phyloP scores from a whole-genome alignment of 2,797 vertebrate genomes.

The Vespertilio murinus region DNA sequence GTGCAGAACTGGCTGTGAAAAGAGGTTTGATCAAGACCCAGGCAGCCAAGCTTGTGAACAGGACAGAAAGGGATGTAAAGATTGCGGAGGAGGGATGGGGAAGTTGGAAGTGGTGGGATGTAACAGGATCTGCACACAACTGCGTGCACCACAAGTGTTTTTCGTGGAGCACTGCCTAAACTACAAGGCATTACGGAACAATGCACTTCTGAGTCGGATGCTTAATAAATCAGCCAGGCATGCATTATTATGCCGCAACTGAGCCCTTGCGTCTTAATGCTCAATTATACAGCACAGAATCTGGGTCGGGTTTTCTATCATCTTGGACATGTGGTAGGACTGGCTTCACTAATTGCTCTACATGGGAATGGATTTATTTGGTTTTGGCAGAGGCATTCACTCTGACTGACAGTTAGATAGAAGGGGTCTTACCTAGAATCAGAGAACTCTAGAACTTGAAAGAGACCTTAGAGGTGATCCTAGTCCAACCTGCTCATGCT shows the following conservation, averaged over 20 bases:
- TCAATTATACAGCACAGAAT: conserved; percentile 79
- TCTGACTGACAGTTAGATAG: conserved; percentile 61
- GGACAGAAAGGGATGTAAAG: conserved; percentile 12
- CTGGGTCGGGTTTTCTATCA: conserved; percentile 79
- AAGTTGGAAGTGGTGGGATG: conserved; percentile 52
- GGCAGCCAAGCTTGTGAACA: conserved; percentile 8
- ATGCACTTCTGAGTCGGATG: conserved; percentile 59
- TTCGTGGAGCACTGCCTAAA: conserved; percentile 64
- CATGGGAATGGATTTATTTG: conserved; percentile 67
- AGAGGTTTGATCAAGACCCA: not conserved
- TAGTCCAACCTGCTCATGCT: not conserved
- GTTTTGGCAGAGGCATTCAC: conserved; percentile 63
- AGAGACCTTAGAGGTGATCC: not conserved
- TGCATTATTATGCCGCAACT: conserved; percentile 41
- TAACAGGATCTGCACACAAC: conserved; percentile 73
- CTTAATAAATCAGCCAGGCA: conserved; percentile 78
- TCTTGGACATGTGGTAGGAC: conserved; percentile 76
- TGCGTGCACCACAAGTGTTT: conserved; percentile 60
- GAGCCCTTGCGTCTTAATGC: conserved; percentile 72
- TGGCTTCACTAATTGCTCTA: conserved; percentile 78
- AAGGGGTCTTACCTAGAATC: not conserved
- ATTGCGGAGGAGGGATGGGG: conserved; percentile 16
- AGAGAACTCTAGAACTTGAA: not conserved
- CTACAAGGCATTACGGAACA: conserved; percentile 62
- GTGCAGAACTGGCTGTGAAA: not conserved